A percentile compares a stretch with the other conserved stretches of the same genome.
Evolutionary conservation across 2,888 invertebrate species (phyloP).

Genomic region (Oasisia sp.): DNA sequence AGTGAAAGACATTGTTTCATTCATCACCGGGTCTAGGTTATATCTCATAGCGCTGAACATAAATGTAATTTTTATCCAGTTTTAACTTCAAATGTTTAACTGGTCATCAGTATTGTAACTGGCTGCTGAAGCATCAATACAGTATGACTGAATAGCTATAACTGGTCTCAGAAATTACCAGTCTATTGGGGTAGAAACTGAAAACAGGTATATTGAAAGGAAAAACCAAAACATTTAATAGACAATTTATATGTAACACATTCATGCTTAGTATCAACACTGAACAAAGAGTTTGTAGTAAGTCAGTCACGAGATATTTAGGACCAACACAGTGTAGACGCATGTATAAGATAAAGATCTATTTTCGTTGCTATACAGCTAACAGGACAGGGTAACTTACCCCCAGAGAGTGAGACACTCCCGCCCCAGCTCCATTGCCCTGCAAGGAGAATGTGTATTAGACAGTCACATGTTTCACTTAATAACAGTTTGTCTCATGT

Average conservation of each 20-base stretch:
- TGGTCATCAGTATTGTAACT: background rate
- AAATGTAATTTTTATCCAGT: background rate
- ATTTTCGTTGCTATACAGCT: background rate
- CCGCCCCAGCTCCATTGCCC: constrained; percentile 94
- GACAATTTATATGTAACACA: background rate
- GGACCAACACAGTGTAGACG: background rate
- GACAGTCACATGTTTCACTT: background rate
- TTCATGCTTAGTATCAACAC: too few relatives aligned
- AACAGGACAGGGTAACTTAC: constrained; percentile 45
- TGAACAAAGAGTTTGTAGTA: background rate
- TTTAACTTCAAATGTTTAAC: background rate
- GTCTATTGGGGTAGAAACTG: background rate
- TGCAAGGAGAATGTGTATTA: constrained; percentile 56
- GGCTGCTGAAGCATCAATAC: background rate
- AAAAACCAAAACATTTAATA: background rate
- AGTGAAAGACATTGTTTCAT: background rate
- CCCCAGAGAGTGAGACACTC: constrained; percentile 94
- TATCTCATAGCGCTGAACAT: background rate
- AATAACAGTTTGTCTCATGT: background rate
- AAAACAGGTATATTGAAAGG: background rate
- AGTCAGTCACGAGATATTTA: background rate
- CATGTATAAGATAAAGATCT: background rate
- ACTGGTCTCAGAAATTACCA: background rate
- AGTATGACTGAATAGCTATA: background rate
- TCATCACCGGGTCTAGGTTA: background rate